These are phyloP conservation scores for Clarias magur DNA, from an alignment of 2,113 vertebrate species.

Conservation along the genomic window DNA sequence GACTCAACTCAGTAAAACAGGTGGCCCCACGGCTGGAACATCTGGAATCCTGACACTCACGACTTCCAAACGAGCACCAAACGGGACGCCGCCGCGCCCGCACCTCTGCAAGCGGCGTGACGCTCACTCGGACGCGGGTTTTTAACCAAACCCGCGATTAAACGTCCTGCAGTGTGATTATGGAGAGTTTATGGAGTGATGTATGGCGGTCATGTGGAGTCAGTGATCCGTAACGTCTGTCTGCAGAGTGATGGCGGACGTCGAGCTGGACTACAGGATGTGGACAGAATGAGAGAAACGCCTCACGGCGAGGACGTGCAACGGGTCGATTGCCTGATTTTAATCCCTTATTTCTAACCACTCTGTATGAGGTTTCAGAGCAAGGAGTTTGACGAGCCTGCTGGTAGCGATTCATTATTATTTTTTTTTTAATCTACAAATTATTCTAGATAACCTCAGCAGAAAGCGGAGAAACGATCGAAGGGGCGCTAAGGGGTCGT, in stretches of 20 bases:
- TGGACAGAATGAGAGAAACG: constrained; percentile 7
- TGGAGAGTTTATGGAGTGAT: neutral
- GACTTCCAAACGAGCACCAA: constrained; percentile 60
- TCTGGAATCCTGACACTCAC: constrained; percentile 46
- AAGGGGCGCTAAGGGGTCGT: neutral
- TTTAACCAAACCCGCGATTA: neutral
- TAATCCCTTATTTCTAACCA: no score
- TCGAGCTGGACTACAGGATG: neutral
- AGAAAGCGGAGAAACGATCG: neutral
- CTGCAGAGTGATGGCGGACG: neutral
- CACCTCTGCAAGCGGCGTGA: neutral
- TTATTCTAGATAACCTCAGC: neutral
- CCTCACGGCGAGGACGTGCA: neutral
- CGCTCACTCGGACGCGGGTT: neutral
- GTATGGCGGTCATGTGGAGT: neutral
- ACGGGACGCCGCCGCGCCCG: constrained; percentile 37
- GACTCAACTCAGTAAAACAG: constrained; percentile 52
- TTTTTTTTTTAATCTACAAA: neutral
- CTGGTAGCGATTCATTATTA: neutral
- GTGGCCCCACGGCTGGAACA: constrained; percentile 53
- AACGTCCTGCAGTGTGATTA: neutral
- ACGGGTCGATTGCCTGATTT: no score
- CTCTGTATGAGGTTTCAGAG: neutral
- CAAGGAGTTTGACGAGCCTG: neutral
- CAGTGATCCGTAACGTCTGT: neutral